Evolutionary conservation across 2,888 invertebrate genomes (phyloP).

Genomic region (Artemia sinica): DNA sequence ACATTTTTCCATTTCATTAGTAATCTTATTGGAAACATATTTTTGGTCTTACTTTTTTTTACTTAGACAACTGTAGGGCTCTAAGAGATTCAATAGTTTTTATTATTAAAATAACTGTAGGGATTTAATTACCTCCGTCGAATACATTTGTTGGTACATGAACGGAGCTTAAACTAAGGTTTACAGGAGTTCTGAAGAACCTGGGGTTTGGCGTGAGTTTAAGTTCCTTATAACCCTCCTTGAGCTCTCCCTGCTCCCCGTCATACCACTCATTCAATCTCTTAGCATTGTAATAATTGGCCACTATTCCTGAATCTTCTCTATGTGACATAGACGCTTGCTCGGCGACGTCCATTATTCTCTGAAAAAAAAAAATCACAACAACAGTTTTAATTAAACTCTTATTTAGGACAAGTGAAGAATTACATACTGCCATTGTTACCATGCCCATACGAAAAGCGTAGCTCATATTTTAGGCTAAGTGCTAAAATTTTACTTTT

Average conservation of each 20-base stretch:
- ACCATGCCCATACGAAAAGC: no score
- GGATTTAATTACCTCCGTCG: constrained; percentile 47
- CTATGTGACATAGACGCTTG: constrained; percentile 43
- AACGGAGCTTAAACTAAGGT: constrained; percentile 61
- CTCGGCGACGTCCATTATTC: constrained; percentile 60
- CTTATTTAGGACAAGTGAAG: no score
- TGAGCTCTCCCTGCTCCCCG: constrained; percentile 45
- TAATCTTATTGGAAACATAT: no score
- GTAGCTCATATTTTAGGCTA: no score
- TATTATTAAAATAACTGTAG: not conserved
- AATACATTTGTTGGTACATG: constrained; percentile 88
- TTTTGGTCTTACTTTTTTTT: no score
- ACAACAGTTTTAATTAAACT: no score
- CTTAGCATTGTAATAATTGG: constrained; percentile 66
- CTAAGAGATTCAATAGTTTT: no score
- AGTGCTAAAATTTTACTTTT: no score
- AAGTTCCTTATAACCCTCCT: constrained; percentile 36
- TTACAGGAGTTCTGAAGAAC: constrained; percentile 65
- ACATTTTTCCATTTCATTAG: no score
- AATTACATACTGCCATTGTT: no score
- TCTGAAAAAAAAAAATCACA: constrained; percentile 34
- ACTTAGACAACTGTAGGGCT: not conserved
- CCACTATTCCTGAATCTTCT: constrained; percentile 33
- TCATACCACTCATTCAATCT: constrained; percentile 42
- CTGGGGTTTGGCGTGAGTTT: constrained; percentile 51